Percentiles rank a stretch among this genome's conserved stretches.
Conservation (phyloP, 2,797 vertebrate species). For the Naso thynnoides region DNA sequence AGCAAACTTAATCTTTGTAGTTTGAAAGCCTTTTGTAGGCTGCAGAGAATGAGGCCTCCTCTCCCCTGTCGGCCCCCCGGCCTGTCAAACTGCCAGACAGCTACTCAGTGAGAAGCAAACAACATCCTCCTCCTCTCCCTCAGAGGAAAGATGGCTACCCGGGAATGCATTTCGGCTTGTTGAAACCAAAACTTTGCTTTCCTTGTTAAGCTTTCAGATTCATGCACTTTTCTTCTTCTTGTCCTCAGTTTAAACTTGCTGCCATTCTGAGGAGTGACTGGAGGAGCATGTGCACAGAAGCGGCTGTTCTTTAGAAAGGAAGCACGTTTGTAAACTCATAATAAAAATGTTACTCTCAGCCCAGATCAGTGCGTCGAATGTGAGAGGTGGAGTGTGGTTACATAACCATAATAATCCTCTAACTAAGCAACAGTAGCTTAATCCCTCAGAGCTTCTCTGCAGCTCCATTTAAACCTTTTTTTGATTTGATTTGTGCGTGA, state of each 20-base stretch:
- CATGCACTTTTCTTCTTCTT: conserved; percentile 14
- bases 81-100: conserved; percentile 54
- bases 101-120: conserved; percentile 21
- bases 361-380: conserved; percentile 12
- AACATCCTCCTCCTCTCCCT: conserved; percentile 7
- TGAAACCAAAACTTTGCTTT: conserved; percentile 19
- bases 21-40: conserved; percentile 42
- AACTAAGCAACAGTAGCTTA: conserved; percentile 21
- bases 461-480: conserved; percentile 7
- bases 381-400: conserved; percentile 19
- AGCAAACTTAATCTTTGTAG: conserved; percentile 9
- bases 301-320: neutral
- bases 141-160: conserved; percentile 13
- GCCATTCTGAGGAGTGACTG: neutral
- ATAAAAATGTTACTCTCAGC: neutral
- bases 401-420: conserved; percentile 50
- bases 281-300: neutral
- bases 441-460: conserved; percentile 5
- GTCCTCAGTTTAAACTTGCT: neutral
- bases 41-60: conserved; percentile 33
- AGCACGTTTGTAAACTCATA: neutral
- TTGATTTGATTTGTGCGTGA: neutral
- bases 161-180: conserved; percentile 35
- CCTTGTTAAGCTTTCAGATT: conserved; percentile 9
- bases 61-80: conserved; percentile 50